Evolutionary conservation across 2,888 invertebrate genomes (phyloP).

Genomic region (Drosophila atripex): DNA sequence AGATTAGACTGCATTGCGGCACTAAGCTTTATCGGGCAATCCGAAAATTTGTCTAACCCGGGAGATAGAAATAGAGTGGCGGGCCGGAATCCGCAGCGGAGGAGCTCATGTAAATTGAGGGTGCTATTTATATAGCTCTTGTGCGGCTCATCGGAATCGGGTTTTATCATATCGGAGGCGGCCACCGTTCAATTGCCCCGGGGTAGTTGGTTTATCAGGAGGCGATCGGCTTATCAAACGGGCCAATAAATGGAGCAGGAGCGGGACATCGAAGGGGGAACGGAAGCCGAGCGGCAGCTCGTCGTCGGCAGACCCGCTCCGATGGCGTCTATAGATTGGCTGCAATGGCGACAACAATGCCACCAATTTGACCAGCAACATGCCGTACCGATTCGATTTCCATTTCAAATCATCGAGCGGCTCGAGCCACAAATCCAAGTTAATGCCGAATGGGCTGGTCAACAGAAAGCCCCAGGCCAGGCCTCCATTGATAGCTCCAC

Average conservation of each 20-base stretch:
- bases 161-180: conserved; percentile 45
- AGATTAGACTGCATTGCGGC: conserved; percentile 44
- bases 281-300: conserved; percentile 57
- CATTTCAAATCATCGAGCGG: conserved; percentile 52
- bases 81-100: not conserved
- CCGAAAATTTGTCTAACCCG: conserved; percentile 24
- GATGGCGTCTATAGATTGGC: conserved; percentile 77
- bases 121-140: conserved; percentile 49
- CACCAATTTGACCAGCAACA: conserved; percentile 66
- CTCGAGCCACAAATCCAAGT: conserved; percentile 71
- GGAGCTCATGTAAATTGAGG: conserved; percentile 45
- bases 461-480: conserved; percentile 62
- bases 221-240: conserved; percentile 60
- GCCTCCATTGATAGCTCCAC: conserved; percentile 18
- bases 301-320: conserved; percentile 42
- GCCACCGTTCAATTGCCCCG: conserved; percentile 20
- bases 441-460: conserved; percentile 73
- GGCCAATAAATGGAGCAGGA: conserved; percentile 65
- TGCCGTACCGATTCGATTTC: conserved; percentile 5
- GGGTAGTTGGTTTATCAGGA: conserved; percentile 45
- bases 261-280: conserved; percentile 34
- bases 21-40: conserved; percentile 45
- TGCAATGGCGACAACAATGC: conserved; percentile 67
- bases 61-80: not conserved
- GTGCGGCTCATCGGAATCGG: conserved; percentile 31